Evolutionary conservation across 2,888 invertebrate species (phyloP), one percentile per base, ranked within the genome.

Genomic region (Himalopsyche anomala): DNA sequence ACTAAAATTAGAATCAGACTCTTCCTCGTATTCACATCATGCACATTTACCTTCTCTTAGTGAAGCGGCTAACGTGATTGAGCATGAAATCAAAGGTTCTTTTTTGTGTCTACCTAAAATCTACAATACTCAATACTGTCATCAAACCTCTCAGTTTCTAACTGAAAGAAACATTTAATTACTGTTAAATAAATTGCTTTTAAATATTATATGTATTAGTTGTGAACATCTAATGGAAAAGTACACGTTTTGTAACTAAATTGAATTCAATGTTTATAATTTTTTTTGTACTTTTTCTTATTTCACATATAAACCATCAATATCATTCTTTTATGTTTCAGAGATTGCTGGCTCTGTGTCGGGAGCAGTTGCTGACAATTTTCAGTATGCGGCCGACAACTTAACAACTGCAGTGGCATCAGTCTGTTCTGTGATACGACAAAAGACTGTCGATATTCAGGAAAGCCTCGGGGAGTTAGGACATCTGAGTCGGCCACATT

Each of bases 291-390:
- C 6, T 40, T 5, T 6, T 40, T 40, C 40, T 6, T 40, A 40
- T 40, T 40, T 40, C 6, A 40, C 6, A 6, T 79, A 69, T 15
- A 36, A 40, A 40, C n/a, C 81, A 12, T 51, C 40, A 36, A 62
- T 28, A 62, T 81, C 85, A 79, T 55, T 28, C 0, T 28, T 28
- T 86, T 87, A 81, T 17, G 83, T 89, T 88, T 5, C 83, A 92
- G 93, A 92, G 89, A 90, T 93, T 51, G 93, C 93, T 0, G 93
- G 92, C 83, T 91, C 92, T 0, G 93, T 93, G 0, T 91, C 92
- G 2, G 92, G 91, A 38, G 92, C 91, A 2, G 92, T 93, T 1
- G 92, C 92, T 5, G 93, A 92, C 87, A 93, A 93, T 89, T 89
- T 91, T 38, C 90, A 90, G 83, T 90, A 89, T 86, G 91, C 90